Evolutionary conservation across 2,113 vertebrate genomes (phyloP), one percentile per base, ranked within the genome.

Genomic region (Engraulis encrasicolus): DNA sequence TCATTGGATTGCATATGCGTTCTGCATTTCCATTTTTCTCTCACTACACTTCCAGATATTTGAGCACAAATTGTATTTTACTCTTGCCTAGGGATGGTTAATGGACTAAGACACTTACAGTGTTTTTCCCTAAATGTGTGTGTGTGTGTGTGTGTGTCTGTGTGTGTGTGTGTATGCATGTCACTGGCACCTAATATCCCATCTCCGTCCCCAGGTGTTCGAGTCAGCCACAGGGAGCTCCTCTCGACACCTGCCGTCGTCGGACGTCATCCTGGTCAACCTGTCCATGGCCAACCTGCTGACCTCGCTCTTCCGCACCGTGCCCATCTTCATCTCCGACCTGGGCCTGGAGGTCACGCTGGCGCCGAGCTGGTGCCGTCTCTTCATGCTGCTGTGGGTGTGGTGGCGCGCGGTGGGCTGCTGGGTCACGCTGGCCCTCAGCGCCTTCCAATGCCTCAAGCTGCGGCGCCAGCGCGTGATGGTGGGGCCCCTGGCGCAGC

Each of bases 361-460:
- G 84, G 90, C 93, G 14, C 80, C 91, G 0, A 85, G 84, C 40
- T 94, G 94, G 93, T 96, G 95, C 78, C 37, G 93, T 18, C 20
- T 95, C 82, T 95, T 96, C 88, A 96, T 96, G 95, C 88, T 95
- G 50, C 88, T 95, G 82, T 96, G 95, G 95, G 94, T 96, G 80
- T 95, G 95, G 95, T 95, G 94, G 94, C 90, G 95, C 50, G 91
- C 93, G 0, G 94, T 95, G 83, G 91, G 95, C 78, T 94, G 94
- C 81, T 96, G 95, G 95, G 87, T 91, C 82, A 96, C 95, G 2
- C 90, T 96, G 2, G 81, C 89, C 0, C 94, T 96, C 17, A 95
- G 95, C n/a, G 3, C 89, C 45, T 96, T 95, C 89, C 95, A 96
- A 84, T 95, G 91, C 74, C 80, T 88, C 11, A 96, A 93, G n/a